Evolutionary conservation across 1,140 invertebrate species (phyloP).

Genomic region (Homarus americanus): DNA sequence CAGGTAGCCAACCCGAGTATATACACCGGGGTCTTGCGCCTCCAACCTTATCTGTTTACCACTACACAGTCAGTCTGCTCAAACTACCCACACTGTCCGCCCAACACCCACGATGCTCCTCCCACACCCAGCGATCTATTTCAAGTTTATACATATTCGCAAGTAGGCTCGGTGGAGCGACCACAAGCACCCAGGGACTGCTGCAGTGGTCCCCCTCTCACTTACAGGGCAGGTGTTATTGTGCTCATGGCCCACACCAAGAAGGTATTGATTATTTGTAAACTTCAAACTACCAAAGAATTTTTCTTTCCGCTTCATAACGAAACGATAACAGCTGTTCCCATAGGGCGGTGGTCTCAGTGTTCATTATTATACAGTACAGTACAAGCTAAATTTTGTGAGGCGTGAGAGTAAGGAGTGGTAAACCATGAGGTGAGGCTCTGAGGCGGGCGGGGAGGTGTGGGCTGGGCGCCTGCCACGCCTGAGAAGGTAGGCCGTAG

Average conservation of each 20-base stretch:
- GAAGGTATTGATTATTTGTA: neutral
- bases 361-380: neutral
- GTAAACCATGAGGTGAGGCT: neutral
- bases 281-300: neutral
- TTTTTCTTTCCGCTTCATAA: neutral
- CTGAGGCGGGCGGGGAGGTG: conserved; percentile 6
- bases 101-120: neutral
- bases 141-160: neutral
- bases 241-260: neutral
- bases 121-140: neutral
- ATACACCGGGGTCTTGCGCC: neutral
- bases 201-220: neutral
- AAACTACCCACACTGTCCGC: neutral
- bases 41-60: neutral
- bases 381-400: no score
- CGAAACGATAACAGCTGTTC: neutral
- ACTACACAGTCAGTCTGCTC: neutral
- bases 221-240: neutral
- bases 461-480: neutral
- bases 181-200: no score
- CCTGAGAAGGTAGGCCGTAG: conserved; percentile 12
- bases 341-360: neutral
- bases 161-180: neutral
- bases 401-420: neutral
- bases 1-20: neutral